These are phyloP conservation scores for Hoplodrina ambigua DNA, from an alignment of 2,888 invertebrate species.

Conservation along the genomic window DNA sequence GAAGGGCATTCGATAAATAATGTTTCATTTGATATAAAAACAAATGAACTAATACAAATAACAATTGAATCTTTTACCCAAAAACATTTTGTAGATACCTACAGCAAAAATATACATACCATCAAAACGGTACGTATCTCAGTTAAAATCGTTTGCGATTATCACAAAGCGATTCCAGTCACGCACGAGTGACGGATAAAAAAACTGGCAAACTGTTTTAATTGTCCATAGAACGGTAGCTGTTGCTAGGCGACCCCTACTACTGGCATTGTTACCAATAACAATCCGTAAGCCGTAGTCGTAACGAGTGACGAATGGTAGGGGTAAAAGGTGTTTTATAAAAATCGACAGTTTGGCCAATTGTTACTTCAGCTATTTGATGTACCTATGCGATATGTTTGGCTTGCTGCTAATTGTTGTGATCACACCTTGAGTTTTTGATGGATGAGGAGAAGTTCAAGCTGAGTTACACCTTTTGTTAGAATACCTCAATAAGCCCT, in stretches of 20 bases:
- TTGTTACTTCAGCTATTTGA: constrained; percentile 32
- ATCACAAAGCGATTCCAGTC: constrained; percentile 61
- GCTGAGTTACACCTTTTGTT: constrained; percentile 31
- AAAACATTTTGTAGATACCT: constrained; percentile 28
- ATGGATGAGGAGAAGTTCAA: constrained; percentile 33
- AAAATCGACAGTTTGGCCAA: constrained; percentile 28
- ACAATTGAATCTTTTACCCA: constrained; percentile 24
- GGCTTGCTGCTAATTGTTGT: constrained; percentile 48
- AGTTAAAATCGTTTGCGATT: constrained; percentile 59
- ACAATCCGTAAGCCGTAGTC: constrained; percentile 8
- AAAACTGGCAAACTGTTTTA: constrained; percentile 64
- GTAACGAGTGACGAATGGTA: constrained; percentile 38
- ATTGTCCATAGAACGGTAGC: constrained; percentile 61
- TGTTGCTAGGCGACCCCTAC: constrained; percentile 63
- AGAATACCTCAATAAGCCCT: background rate
- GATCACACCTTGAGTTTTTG: constrained; percentile 47
- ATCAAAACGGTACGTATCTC: constrained; percentile 64
- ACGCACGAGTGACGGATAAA: constrained; percentile 65
- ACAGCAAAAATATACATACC: constrained; percentile 45
- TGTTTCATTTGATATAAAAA: constrained; percentile 1
- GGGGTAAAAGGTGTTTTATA: constrained; percentile 46
- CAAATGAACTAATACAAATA: constrained; percentile 29
- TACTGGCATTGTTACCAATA: constrained; percentile 15
- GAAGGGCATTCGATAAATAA: too few relatives aligned
- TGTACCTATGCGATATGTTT: constrained; percentile 39